A percentile compares a stretch with the other conserved stretches of the same genome.
These are phyloP conservation scores for Cephus runcator DNA, from an alignment of 2,888 invertebrate species.

Conservation along the genomic window DNA sequence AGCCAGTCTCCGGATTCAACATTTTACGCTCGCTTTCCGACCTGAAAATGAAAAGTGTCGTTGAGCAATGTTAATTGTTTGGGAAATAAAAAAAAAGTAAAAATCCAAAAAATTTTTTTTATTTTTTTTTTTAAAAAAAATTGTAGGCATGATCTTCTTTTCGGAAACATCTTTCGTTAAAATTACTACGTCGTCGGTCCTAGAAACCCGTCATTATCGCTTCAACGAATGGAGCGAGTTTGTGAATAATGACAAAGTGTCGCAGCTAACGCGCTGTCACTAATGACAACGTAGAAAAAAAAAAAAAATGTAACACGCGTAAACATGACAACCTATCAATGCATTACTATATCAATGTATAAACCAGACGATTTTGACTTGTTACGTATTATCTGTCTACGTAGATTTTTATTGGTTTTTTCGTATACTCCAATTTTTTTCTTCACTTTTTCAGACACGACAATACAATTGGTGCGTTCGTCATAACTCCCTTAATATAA, in stretches of 20 bases:
- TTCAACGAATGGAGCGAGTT: constrained; percentile 12
- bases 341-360: background rate
- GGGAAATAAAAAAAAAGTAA: background rate
- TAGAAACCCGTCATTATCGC: constrained; percentile 32
- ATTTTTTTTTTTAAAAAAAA: background rate
- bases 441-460: background rate
- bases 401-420: background rate
- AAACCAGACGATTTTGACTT: background rate
- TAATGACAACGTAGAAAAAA: background rate
- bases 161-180: background rate
- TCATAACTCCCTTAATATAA: background rate
- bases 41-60: constrained; percentile 43
- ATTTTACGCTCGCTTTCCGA: constrained; percentile 63
- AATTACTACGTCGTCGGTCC: background rate
- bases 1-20: constrained; percentile 61
- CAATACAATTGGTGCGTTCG: background rate
- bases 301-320: background rate
- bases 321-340: background rate
- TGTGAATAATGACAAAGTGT: background rate
- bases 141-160: background rate
- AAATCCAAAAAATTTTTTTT: no score
- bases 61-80: background rate
- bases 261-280: background rate
- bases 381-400: background rate
- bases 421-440: background rate